Percentiles rank a stretch among this genome's conserved stretches.
These are phyloP conservation scores for Bambusicola thoracicus DNA, from an alignment of 2,113 vertebrate genomes.

Conservation along the genomic window DNA sequence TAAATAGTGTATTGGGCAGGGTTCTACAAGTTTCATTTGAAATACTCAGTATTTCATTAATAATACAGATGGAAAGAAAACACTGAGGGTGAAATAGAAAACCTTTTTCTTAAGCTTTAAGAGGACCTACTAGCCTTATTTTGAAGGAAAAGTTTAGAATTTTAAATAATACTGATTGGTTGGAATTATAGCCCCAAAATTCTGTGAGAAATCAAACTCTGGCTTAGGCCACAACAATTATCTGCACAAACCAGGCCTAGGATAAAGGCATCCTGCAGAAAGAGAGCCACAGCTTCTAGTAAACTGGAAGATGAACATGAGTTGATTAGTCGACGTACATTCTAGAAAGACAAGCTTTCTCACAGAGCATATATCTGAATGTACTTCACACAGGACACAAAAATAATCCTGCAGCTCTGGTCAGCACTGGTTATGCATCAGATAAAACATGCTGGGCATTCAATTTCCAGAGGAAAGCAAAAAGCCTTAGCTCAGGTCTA, in stretches of 20 bases:
- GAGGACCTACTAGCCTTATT: background rate
- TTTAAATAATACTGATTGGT: background rate
- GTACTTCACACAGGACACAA: background rate
- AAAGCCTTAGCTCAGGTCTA: background rate
- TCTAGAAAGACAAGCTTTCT: background rate
- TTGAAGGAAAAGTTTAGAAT: background rate
- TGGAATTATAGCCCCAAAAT: background rate
- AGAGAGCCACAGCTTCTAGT: background rate
- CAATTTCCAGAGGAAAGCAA: background rate
- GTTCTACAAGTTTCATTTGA: background rate
- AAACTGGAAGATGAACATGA: background rate
- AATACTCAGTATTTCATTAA: background rate
- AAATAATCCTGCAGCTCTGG: background rate
- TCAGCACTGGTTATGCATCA: background rate
- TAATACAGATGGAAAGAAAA: background rate
- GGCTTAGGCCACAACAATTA: background rate
- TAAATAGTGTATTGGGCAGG: background rate
- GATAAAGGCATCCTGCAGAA: background rate
- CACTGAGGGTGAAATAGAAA: background rate
- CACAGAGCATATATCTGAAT: background rate
- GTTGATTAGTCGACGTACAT: rapidly evolving
- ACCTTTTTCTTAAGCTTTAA: background rate
- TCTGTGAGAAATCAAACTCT: background rate
- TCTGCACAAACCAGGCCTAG: background rate
- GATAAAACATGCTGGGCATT: background rate